Percentiles rank a stretch among this genome's conserved stretches.
Conservation (phyloP, 2,113 vertebrate genomes). For the Festucalex cinctus region DNA sequence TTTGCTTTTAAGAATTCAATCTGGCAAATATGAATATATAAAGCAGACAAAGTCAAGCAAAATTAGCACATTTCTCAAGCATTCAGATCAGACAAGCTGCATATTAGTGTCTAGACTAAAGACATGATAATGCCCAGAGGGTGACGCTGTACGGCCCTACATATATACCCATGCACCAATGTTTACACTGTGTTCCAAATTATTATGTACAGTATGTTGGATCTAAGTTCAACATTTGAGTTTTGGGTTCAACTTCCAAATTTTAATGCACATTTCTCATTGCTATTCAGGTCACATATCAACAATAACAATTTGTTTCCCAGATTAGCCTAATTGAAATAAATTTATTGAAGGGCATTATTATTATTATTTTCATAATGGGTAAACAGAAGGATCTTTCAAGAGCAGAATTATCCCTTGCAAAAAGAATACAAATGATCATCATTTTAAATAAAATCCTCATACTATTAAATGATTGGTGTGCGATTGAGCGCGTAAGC, state of each 20-base stretch:
- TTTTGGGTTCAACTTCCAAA: neutral
- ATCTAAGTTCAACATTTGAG: neutral
- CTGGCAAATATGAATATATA: constrained; percentile 11
- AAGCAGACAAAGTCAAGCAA: constrained; percentile 43
- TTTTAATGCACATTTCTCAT: neutral
- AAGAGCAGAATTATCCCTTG: neutral
- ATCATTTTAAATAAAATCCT: neutral
- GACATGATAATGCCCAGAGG: neutral
- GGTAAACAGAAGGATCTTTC: neutral
- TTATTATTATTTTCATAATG: neutral
- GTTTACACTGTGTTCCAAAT: neutral
- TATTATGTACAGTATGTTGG: neutral
- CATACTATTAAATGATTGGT: neutral
- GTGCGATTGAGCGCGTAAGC: too few relatives aligned
- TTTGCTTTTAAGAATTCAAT: constrained; percentile 11
- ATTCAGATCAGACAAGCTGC: constrained; percentile 36
- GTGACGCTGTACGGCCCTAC: neutral
- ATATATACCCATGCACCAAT: neutral
- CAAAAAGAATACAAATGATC: neutral
- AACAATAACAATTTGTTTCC: neutral
- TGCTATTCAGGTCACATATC: neutral
- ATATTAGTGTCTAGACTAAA: constrained; percentile 6
- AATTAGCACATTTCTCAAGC: constrained; percentile 44
- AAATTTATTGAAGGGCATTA: neutral
- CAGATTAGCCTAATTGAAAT: neutral